Evolutionary conservation across 2,888 invertebrate genomes (phyloP), one percentile per base, ranked within the genome.

Genomic region (Ecdyonurus torrentis): DNA sequence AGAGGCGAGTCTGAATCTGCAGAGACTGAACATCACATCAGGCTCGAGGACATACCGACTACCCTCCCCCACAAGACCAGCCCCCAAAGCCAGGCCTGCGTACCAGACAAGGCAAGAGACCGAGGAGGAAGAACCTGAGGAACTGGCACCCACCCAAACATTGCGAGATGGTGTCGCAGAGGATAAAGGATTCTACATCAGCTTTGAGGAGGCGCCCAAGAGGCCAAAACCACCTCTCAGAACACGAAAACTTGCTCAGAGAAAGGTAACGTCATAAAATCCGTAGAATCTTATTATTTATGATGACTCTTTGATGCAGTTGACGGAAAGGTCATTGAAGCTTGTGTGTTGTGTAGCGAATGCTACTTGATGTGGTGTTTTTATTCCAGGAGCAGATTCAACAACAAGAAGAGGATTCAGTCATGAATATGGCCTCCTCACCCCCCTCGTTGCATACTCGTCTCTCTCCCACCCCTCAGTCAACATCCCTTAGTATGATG

Each of bases 181-280:
- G 15, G 88, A 90, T 73, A 89, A 91, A 74, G 90, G 91, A 25
- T 96, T 96, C 77, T 95, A 95, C 75, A 91, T 96, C 72, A 90
- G 92, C 61, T 93, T 96, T 73, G 93, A 93, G 72, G 63, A 63
- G 19, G 71, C 86, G 70, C 91, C 92, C 19, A 90, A 89, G 72
- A 81, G 91, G 70, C 91, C 92, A 19, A 94, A 94, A 74, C 94
- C 93, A 1, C 90, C 91, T 19, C 76, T 93, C 62, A 78, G 92
- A 67, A 66, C 60, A 62, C 55, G 61, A 63, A 66, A 61, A 63
- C 55, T 59, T 20, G 25, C 58, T 24, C 55, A 64, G 60, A 23
- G 25, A 22, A 63, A 63, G 53, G 63, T 63, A 50, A 63, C 5
- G n/a, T n/a, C n/a, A n/a, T n/a, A n/a, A n/a, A n/a, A n/a, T n/a